These are phyloP conservation scores for Pseudocheirus occidentalis DNA, from an alignment of 2,797 vertebrate species.

Conservation along the genomic window DNA sequence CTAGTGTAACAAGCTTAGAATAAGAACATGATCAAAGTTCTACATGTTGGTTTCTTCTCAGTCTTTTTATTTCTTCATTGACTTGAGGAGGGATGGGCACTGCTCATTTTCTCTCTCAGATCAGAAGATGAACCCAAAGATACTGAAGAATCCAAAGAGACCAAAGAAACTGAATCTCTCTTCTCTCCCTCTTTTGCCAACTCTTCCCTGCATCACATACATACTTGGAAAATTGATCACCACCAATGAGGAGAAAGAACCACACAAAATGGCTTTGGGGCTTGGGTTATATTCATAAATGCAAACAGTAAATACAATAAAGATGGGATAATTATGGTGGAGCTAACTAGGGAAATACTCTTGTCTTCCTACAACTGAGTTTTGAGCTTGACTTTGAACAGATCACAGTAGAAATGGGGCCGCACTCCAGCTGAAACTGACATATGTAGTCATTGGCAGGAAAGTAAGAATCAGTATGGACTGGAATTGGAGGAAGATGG, in stretches of 20 bases:
- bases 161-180: neutral
- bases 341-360: neutral
- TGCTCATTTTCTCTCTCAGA: neutral
- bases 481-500: neutral
- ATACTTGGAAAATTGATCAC: neutral
- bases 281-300: neutral
- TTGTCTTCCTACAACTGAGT: neutral
- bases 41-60: neutral
- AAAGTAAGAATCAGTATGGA: neutral
- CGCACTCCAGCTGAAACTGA: neutral
- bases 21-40: neutral
- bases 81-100: neutral
- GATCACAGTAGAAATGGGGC: neutral
- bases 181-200: neutral
- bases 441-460: neutral
- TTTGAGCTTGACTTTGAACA: neutral
- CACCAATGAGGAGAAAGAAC: neutral
- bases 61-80: neutral
- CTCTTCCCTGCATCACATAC: neutral
- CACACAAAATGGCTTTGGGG: neutral
- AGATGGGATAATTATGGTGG: neutral
- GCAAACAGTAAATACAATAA: neutral
- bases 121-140: neutral
- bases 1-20: neutral
- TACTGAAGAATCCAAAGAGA: neutral